Evolutionary conservation across 2,113 vertebrate species (phyloP), one percentile per base, ranked within the genome.

Genomic region (Mobula hypostoma): DNA sequence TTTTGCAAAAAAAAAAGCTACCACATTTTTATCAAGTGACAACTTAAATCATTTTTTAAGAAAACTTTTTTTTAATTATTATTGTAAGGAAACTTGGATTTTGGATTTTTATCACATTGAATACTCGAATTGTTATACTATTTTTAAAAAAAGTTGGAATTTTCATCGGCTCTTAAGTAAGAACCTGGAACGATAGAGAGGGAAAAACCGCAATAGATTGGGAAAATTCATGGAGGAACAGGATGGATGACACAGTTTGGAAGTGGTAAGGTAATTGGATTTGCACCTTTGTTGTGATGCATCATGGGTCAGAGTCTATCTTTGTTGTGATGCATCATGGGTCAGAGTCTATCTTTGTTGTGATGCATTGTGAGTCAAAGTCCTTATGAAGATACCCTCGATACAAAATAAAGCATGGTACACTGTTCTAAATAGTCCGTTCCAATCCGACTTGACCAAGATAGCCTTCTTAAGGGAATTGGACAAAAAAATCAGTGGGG

Each of bases 11-110:
- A 48, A 48, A 93, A 93, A 93, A 93, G 40, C 70, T 74, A 93
- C 70, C 91, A 93, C 91, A 48, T 93, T 93, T 87, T 93, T 93
- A 93, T 93, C 19, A 27, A 93, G 91, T 93, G 91, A 40, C 40
- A 76, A 76, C 8, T 93, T 93, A 74, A 40, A 74, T 93, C 19
- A 15, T 93, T 74, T 93, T 93, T 74, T 70, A 36, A 36, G 56
- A 91, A 63, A 87, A 76, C 32, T 7, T 36, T 93, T 48, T 93
- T 93, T 93, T 93, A 76, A 93, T 74, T 74, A 74, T 93, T 56
- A 74, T 29, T 70, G 70, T 93, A 74, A 74, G 19, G 91, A 93
- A 74, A 93, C 68, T 93, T 48, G 70, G 91, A 93, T 76, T 93
- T 93, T 76, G 36, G 61, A 90, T 93, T 93, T 72, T 93, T 93